Evolutionary conservation across 2,113 vertebrate species (phyloP).

Genomic region (Microcebus murinus): DNA sequence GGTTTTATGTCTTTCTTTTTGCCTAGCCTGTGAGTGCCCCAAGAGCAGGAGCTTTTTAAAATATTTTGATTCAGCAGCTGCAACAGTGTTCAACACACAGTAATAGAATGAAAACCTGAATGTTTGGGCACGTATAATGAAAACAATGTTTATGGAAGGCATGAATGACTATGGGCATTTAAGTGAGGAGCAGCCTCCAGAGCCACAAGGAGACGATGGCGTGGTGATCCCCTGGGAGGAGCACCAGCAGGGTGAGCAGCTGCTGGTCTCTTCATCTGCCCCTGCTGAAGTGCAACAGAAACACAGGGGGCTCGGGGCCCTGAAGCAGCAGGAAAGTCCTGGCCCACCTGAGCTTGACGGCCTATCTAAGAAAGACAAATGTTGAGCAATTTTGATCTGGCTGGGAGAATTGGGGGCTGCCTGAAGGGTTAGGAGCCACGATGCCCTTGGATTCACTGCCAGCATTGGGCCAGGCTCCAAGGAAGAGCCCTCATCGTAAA

Average conservation of each 20-base stretch:
- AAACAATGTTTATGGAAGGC: background rate
- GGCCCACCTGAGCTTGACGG: background rate
- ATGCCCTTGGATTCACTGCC: background rate
- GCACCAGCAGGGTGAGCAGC: background rate
- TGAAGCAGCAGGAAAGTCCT: background rate
- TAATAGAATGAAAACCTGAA: background rate
- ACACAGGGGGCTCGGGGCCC: background rate
- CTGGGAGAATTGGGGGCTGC: background rate
- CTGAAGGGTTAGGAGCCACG: background rate
- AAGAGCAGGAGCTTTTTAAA: background rate
- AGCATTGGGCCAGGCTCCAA: background rate
- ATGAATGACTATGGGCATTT: background rate
- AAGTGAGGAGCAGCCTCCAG: background rate
- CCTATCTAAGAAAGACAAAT: background rate
- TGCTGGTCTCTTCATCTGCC: background rate
- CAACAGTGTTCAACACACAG: background rate
- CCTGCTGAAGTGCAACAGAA: background rate
- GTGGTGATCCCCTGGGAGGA: background rate
- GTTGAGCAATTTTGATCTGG: too few species aligned
- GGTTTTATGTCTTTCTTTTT: conserved; percentile 10
- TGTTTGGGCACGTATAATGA: background rate
- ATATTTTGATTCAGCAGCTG: background rate
- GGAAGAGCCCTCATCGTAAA: background rate
- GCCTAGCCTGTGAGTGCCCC: background rate
- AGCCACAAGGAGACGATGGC: background rate